These are phyloP conservation scores for Lacerta agilis DNA, from an alignment of 2,797 vertebrate species.

Conservation along the genomic window DNA sequence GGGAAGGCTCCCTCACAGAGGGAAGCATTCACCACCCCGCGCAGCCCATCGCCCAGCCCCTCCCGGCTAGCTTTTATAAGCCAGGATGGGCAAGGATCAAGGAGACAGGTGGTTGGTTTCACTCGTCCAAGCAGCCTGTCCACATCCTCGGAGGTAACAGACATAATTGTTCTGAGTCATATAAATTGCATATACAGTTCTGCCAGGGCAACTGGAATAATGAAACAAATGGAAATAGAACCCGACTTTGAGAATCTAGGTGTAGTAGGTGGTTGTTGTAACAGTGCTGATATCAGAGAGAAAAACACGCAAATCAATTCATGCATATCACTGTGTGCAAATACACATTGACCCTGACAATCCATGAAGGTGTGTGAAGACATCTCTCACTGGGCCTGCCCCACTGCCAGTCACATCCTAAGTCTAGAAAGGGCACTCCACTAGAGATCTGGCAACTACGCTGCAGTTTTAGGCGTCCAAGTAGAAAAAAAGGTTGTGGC, in stretches of 20 bases:
- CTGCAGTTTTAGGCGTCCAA: not conserved
- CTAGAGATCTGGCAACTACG: not conserved
- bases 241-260: accelerated
- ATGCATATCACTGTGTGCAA: not conserved
- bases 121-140: no score
- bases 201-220: not conserved
- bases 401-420: not conserved
- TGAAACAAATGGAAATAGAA: not conserved
- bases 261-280: not conserved
- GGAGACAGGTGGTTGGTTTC: no score
- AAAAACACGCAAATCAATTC: not conserved
- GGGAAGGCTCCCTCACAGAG: no score
- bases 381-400: not conserved
- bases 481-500: no score
- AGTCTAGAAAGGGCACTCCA: not conserved
- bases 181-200: not conserved
- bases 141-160: no score
- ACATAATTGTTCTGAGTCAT: accelerated
- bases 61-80: no score
- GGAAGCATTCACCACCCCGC: no score
- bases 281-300: not conserved
- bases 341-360: not conserved
- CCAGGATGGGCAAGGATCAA: no score
- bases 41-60: no score
- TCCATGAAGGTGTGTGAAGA: no score